Conservation (phyloP, 1,140 invertebrate species). For the Heliothis virescens region DNA sequence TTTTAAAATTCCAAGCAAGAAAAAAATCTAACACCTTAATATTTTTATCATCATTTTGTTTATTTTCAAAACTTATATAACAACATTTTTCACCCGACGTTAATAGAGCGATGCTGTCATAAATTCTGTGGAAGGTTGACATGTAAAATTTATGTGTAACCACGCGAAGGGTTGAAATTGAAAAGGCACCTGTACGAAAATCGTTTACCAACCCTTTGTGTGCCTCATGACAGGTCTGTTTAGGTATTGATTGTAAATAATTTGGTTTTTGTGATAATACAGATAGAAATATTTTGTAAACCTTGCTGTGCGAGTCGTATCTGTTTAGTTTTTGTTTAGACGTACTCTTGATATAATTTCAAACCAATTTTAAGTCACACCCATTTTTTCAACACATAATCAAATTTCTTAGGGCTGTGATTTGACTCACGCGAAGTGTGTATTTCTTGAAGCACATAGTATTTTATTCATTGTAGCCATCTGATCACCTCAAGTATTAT, state of each 20-base stretch:
- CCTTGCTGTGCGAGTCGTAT: too few relatives aligned
- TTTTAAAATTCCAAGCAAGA: neutral
- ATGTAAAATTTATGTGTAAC: slow-evolving; percentile 37
- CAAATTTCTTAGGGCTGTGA: too few relatives aligned
- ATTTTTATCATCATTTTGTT: neutral
- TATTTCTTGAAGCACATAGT: too few relatives aligned
- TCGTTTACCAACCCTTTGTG: slow-evolving; percentile 14
- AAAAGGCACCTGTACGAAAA: slow-evolving; percentile 39
- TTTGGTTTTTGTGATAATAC: neutral
- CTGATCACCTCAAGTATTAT: neutral
- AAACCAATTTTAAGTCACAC: too few relatives aligned
- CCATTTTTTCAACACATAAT: too few relatives aligned
- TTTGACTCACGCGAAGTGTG: too few relatives aligned
- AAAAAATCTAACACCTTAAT: neutral
- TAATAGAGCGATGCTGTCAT: slow-evolving; percentile 29
- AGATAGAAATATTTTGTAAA: too few relatives aligned
- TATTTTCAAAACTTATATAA: neutral
- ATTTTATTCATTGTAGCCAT: too few relatives aligned
- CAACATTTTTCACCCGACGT: slow-evolving; percentile 5
- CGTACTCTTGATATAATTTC: too few relatives aligned
- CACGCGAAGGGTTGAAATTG: slow-evolving; percentile 30
- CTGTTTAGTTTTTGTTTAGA: too few relatives aligned
- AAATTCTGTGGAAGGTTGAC: slow-evolving; percentile 39
- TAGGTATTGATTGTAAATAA: neutral
- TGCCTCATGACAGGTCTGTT: neutral